Evolutionary conservation across 2,797 vertebrate species (phyloP), one percentile per base, ranked within the genome.

Genomic region (Pseudocheirus occidentalis): DNA sequence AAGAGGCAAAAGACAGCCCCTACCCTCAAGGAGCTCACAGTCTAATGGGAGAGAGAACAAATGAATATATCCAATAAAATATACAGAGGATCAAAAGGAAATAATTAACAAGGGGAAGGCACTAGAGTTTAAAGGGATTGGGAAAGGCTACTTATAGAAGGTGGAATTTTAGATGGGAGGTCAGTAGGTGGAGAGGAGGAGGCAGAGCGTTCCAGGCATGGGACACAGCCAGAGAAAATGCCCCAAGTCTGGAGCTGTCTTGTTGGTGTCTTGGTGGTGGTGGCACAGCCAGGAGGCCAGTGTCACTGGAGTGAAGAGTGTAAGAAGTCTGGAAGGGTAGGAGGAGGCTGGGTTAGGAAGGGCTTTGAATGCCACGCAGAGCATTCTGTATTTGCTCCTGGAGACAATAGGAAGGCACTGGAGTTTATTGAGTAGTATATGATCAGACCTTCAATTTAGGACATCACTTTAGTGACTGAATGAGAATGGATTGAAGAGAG

Each of bases 231-330:
- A 16, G 31, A 66, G 13, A 66, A 66, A 66, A 31, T 31, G 58
- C 29, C 11, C 12, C 0, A 4, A 66, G 31, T 34, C 13, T 66
- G 13, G 29, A 66, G 12, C 10, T 66, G 59, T 13, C n/a, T n/a
- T n/a, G n/a, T n/a, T n/a, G 16, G 31, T 1, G 3, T 66, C 31
- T 34, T n/a, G 4, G 14, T n/a, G 4, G 34, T n/a, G 0, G 1
- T 66, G 14, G 59, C 31, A 66, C 31, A 66, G 31, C 59, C 59
- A n/a, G 34, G 59, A 66, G 31, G 31, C 59, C 58, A 59, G 29
- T 31, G 29, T 31, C 58, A 31, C 28, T 59, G 58, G 29, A n/a
- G 31, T 66, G 59, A 66, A 18, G 62, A 66, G 2, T 66, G 1
- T 66, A 66, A 16, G 34, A 16, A 66, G 62, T 18, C 62, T n/a